Conservation (phyloP, 2,797 vertebrate genomes). For the Prunella strophiata region DNA sequence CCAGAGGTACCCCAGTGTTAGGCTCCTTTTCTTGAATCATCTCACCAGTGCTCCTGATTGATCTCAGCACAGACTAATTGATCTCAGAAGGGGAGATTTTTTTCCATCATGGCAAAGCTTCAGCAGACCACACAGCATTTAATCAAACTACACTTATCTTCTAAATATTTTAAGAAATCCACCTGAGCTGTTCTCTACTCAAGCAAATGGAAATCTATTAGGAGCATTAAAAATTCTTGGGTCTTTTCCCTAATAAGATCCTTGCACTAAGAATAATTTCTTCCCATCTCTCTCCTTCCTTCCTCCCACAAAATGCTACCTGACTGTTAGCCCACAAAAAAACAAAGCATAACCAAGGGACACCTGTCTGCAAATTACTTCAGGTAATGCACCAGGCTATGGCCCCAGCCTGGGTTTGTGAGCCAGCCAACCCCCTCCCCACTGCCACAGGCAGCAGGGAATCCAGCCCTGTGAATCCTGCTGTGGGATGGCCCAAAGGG, state of each 20-base stretch:
- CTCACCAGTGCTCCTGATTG: neutral
- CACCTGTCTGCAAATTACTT: neutral
- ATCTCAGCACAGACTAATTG: neutral
- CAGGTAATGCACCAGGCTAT: fast-evolving
- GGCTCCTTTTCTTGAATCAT: neutral
- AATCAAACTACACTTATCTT: neutral
- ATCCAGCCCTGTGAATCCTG: neutral
- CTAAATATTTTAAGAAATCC: neutral
- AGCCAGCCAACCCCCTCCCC: neutral
- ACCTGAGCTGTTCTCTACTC: neutral
- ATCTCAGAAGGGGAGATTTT: neutral
- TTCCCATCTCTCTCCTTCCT: neutral
- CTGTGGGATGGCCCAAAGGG: neutral
- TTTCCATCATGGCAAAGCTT: neutral
- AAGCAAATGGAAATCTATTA: neutral
- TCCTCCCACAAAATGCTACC: neutral
- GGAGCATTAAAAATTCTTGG: neutral
- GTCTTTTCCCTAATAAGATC: neutral
- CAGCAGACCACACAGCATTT: neutral
- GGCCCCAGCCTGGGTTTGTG: neutral
- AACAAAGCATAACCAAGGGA: neutral
- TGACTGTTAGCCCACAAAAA: neutral
- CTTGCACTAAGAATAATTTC: neutral
- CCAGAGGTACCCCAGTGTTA: neutral
- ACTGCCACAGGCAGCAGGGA: neutral